phyloP scores from a whole-genome alignment of 2,113 vertebrate species.

The Notothenia rossii region DNA sequence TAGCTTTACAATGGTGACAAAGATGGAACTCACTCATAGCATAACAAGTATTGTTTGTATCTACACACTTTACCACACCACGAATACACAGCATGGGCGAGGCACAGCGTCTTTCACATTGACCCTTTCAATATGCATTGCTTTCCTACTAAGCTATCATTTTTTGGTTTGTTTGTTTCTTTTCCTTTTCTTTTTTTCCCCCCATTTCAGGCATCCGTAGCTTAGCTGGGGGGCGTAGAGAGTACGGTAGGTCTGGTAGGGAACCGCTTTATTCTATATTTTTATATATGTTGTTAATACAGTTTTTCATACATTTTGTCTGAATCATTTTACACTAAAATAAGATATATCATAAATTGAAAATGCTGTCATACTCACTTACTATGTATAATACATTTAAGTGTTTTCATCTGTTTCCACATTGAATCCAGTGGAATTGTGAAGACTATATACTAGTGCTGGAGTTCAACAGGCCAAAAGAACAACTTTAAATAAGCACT shows the following conservation, averaged over 20 bases:
- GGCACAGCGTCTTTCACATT: slow-evolving; percentile 64
- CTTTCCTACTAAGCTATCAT: slow-evolving; percentile 82
- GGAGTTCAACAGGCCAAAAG: slow-evolving; percentile 1
- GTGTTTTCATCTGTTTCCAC: slow-evolving; percentile 75
- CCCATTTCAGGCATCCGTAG: slow-evolving; percentile 84
- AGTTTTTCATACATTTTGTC: slow-evolving; percentile 80
- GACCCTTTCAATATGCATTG: slow-evolving; percentile 69
- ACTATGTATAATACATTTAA: slow-evolving; percentile 66
- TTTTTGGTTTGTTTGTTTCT: slow-evolving; percentile 68
- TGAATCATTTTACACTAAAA: slow-evolving; percentile 67
- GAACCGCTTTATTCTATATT: slow-evolving; percentile 75
- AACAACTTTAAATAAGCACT: not conserved
- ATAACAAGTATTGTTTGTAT: slow-evolving; percentile 21
- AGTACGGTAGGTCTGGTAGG: slow-evolving; percentile 88
- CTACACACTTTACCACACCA: slow-evolving; percentile 44
- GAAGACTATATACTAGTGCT: slow-evolving; percentile 16
- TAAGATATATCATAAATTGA: slow-evolving; percentile 52
- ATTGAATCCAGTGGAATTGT: slow-evolving; percentile 54
- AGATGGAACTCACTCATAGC: slow-evolving; percentile 36
- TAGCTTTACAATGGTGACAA: slow-evolving; percentile 82
- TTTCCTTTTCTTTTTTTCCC: slow-evolving; percentile 60
- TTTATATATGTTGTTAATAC: slow-evolving; percentile 76
- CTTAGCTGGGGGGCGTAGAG: slow-evolving; percentile 86
- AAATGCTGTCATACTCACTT: slow-evolving; percentile 53
- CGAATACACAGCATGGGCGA: slow-evolving; percentile 65